These are phyloP conservation scores for Agriopis marginaria DNA, from an alignment of 2,888 invertebrate genomes.

Conservation along the genomic window DNA sequence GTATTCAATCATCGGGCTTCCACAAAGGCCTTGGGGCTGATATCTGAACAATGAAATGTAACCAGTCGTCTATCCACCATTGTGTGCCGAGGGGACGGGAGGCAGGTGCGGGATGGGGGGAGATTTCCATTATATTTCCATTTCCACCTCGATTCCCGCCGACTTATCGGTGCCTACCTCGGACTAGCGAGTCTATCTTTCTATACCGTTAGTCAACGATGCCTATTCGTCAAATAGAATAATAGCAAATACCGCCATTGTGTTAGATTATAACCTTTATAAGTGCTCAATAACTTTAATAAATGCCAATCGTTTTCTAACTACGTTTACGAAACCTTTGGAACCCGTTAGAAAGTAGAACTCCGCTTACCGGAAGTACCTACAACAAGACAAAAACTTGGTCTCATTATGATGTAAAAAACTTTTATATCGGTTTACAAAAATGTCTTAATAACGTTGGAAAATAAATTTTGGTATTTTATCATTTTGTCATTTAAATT, in stretches of 20 bases:
- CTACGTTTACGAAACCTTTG: slow-evolving; percentile 34
- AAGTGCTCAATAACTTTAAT: slow-evolving; percentile 5
- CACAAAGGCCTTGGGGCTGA: slow-evolving; percentile 84
- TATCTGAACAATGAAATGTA: slow-evolving; percentile 87
- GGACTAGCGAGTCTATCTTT: slow-evolving; percentile 84
- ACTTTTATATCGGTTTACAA: slow-evolving; percentile 14
- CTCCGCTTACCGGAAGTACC: slow-evolving; percentile 37
- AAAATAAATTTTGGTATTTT: slow-evolving; percentile 47
- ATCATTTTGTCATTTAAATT: slow-evolving; percentile 51
- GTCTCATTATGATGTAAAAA: slow-evolving; percentile 32
- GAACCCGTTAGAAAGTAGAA: slow-evolving; percentile 32
- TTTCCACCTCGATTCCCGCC: slow-evolving; percentile 84
- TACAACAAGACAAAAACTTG: slow-evolving; percentile 39
- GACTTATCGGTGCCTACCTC: slow-evolving; percentile 84
- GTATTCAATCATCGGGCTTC: slow-evolving; percentile 84
- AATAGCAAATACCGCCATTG: slow-evolving; percentile 57
- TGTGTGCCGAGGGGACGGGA: slow-evolving; percentile 68
- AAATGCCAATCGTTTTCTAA: slow-evolving; percentile 22
- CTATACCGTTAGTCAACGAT: slow-evolving; percentile 79
- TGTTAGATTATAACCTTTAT: slow-evolving; percentile 20
- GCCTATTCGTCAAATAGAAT: slow-evolving; percentile 68
- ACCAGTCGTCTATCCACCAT: slow-evolving; percentile 85
- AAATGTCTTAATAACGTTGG: slow-evolving; percentile 40
- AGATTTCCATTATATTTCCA: slow-evolving; percentile 85
- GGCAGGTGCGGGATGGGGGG: slow-evolving; percentile 56